A percentile compares a stretch with the other conserved stretches of the same genome.
These are phyloP conservation scores for Metopolophium dirhodum DNA, from an alignment of 1,140 invertebrate genomes.

Conservation along the genomic window DNA sequence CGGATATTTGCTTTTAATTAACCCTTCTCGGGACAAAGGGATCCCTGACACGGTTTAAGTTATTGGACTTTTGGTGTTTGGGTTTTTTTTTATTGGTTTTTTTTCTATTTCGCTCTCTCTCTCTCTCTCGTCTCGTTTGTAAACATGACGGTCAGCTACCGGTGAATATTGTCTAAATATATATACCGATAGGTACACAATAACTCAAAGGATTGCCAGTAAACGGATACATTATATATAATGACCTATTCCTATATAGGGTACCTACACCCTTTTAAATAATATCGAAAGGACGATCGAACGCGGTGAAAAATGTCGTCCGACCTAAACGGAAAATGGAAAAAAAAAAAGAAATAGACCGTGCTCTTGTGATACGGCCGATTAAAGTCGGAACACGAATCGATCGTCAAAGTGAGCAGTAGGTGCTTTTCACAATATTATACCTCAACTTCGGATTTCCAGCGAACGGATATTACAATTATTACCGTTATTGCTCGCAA, in stretches of 20 bases:
- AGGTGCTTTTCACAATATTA: no score
- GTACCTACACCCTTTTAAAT: background rate
- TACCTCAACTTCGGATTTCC: no score
- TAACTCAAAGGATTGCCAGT: background rate
- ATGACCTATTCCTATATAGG: background rate
- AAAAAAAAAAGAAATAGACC: background rate
- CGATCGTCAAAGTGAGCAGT: background rate
- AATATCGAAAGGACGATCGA: background rate
- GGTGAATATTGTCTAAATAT: background rate
- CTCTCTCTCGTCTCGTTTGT: background rate
- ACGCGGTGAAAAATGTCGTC: background rate
- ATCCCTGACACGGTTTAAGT: background rate
- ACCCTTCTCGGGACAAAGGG: background rate
- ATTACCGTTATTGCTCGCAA: no score
- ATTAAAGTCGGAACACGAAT: background rate
- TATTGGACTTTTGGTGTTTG: background rate
- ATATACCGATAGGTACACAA: background rate
- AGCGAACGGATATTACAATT: no score
- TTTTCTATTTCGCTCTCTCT: no score
- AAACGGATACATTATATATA: background rate
- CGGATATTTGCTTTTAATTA: conserved; percentile 48
- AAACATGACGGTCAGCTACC: background rate
- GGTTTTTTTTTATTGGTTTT: background rate
- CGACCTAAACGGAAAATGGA: background rate
- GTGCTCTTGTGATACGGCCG: background rate